Percentiles rank a stretch among this genome's conserved stretches.
Evolutionary conservation across 2,113 vertebrate genomes (phyloP).

Genomic region (Onychostruthus taczanowskii): DNA sequence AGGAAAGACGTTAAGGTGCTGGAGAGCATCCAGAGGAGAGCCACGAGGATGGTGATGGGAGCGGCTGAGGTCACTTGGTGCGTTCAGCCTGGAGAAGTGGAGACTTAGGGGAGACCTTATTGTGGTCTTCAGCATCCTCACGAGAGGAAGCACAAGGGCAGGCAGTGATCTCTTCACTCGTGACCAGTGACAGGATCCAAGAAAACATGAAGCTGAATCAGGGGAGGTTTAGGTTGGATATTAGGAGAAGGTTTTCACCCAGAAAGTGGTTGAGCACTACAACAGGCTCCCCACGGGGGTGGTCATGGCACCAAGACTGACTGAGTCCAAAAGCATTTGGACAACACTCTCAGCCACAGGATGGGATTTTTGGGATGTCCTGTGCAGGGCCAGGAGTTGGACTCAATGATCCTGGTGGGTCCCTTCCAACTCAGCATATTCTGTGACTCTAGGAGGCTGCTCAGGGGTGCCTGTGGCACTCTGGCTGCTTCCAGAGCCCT

Average conservation of each 20-base stretch:
- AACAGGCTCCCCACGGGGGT: neutral
- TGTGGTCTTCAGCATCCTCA: neutral
- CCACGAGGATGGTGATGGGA: neutral
- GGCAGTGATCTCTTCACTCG: neutral
- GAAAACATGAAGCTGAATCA: neutral
- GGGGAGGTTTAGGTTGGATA: neutral
- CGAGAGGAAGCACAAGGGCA: neutral
- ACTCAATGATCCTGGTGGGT: neutral
- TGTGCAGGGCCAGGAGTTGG: neutral
- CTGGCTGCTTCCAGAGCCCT: rapidly evolving
- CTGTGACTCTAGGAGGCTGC: neutral
- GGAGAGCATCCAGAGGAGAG: neutral
- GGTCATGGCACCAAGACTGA: no score
- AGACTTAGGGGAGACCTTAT: neutral
- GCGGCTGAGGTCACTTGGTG: neutral
- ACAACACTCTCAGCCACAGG: rapidly evolving
- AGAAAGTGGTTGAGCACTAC: neutral
- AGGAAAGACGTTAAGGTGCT: rapidly evolving
- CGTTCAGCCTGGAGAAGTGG: neutral
- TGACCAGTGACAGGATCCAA: neutral
- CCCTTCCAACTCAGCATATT: neutral
- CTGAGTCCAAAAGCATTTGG: neutral
- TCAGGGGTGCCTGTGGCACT: rapidly evolving
- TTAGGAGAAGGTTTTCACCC: neutral
- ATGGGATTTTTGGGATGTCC: neutral